Base-by-base conservation (phyloP, 2,113 vertebrate genomes). In the Azemiops feae region DNA sequence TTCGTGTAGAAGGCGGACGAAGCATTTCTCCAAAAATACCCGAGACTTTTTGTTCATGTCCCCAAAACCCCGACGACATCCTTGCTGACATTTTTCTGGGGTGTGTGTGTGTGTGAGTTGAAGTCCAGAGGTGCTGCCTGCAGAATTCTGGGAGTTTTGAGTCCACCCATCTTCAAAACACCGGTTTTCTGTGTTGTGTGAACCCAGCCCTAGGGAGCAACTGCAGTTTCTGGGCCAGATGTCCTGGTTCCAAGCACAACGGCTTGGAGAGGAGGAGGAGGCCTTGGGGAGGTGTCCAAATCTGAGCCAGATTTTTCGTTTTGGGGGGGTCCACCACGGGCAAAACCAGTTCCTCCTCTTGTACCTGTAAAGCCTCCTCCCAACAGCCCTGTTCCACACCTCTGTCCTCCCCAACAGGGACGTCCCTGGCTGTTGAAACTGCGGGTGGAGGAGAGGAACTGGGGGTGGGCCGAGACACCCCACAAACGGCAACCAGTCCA, bases 201-300 rank as follows among this genome's bases (percentile, higher is more conserved):
- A 81, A 81, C 69, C 1, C 4, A n/a, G 30, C 4, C 64, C 64
- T 2, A n/a, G 64, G 1, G 1, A 69, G 16, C n/a, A n/a, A 7
- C 14, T 34, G 64, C 16, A 6, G 5, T 34, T 81, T 39, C 0
- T 2, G n/a, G n/a, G 11, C 2, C 30, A 12, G 4, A 27, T 0
- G 14, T n/a, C 60, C 60, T 27, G 57, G 23, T 58, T 58, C 27
- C 57, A 58, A 25, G 23, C 23, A 30, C 60, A 64, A 64, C 0
- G 3, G 3, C 2, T 64, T 14, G 18, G 6, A 8, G 20, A 81
- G n/a, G 64, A 64, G n/a, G 64, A 64, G 69, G 69, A 1, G 6
- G 16, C 16, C 69, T 8, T 81, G 69, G 69, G 34, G 69, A 3
- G n/a, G 6, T 3, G 34, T 20, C 69, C 34, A 3, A 34, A 39